Conservation (phyloP, 2,888 invertebrate species). For the Chironomus tentans region DNA sequence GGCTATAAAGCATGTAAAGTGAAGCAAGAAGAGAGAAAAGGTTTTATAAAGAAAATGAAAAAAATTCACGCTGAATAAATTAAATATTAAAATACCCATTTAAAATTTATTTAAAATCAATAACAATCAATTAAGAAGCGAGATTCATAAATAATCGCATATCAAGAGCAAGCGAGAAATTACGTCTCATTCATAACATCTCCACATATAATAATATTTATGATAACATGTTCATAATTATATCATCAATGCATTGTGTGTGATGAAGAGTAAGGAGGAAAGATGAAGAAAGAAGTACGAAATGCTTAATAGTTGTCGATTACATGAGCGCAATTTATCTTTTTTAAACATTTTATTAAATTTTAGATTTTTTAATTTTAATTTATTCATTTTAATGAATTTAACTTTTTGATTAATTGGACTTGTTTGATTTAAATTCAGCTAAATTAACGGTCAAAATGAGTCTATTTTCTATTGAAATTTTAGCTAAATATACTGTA, state of each 20-base stretch:
- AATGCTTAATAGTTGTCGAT: too few species aligned
- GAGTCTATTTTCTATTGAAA: not conserved
- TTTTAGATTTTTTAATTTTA: too few species aligned
- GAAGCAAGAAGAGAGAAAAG: too few species aligned
- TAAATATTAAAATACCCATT: conserved; percentile 16
- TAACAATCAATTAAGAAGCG: conserved; percentile 25
- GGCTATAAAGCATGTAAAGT: too few species aligned
- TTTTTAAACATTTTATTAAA: too few species aligned
- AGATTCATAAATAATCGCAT: conserved; percentile 22
- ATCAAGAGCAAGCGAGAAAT: conserved; percentile 12
- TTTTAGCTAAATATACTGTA: too few species aligned
- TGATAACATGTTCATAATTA: conserved; percentile 23
- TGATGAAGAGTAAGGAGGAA: not conserved
- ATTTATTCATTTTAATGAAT: too few species aligned
- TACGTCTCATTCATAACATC: conserved; percentile 26
- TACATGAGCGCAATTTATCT: too few species aligned
- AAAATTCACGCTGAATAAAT: conserved; percentile 20
- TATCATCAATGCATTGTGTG: conserved; percentile 7
- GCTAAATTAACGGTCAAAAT: too few species aligned
- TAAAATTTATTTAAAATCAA: conserved; percentile 26
- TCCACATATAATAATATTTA: conserved; percentile 20
- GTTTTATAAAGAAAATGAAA: not conserved
- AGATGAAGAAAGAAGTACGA: not conserved
- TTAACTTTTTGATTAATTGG: too few species aligned
- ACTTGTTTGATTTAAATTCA: too few species aligned